These are phyloP conservation scores for Rosalia funebris DNA, from an alignment of 2,888 invertebrate species.

Conservation along the genomic window DNA sequence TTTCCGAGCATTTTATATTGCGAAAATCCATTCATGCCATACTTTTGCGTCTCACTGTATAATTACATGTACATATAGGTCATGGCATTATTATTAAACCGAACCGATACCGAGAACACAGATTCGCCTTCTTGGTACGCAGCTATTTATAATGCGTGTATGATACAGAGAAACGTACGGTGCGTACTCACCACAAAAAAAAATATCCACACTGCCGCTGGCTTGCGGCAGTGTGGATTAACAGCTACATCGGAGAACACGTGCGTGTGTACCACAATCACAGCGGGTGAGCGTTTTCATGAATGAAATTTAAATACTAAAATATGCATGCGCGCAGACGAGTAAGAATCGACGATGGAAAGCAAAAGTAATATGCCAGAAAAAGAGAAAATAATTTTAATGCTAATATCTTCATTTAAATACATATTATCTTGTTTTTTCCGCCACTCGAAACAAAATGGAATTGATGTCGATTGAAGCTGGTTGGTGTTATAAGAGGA, in stretches of 20 bases:
- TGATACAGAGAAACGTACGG: neutral
- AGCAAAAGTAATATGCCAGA: slow-evolving; percentile 9
- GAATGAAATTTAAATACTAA: slow-evolving; percentile 42
- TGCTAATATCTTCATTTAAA: slow-evolving; percentile 7
- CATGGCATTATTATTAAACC: neutral
- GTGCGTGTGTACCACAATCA: slow-evolving; percentile 32
- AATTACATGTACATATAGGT: neutral
- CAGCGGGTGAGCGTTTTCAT: slow-evolving; percentile 40
- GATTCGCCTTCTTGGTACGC: neutral
- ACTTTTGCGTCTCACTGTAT: no score
- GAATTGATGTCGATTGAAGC: no score
- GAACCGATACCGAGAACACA: neutral
- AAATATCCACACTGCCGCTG: slow-evolving; percentile 18
- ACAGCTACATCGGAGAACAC: slow-evolving; percentile 9
- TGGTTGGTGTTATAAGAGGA: no score
- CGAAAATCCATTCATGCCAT: no score
- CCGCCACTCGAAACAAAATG: no score
- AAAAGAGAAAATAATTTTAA: slow-evolving; percentile 11
- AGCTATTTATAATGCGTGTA: slow-evolving; percentile 19
- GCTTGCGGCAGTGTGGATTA: slow-evolving; percentile 24
- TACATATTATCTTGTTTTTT: no score
- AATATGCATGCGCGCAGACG: slow-evolving; percentile 21
- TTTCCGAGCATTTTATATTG: no score
- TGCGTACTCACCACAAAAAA: slow-evolving; percentile 11
- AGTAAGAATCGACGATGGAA: neutral